phyloP scores from a whole-genome alignment of 2,113 vertebrate genomes.

The Nestor notabilis region DNA sequence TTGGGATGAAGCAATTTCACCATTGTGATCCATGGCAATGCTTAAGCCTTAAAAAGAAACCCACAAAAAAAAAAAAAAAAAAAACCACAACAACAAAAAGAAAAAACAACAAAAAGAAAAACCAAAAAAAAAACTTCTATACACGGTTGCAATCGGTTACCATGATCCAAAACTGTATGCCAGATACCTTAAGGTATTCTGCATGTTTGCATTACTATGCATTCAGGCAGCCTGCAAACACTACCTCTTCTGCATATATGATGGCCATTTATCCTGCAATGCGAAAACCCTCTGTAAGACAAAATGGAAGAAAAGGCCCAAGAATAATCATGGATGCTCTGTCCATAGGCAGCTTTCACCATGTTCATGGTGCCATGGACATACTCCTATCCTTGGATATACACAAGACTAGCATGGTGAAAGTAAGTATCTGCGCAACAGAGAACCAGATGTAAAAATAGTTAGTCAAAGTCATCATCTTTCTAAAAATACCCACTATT shows the following conservation, averaged over 20 bases:
- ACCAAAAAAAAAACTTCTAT: not conserved
- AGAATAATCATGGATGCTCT: not conserved
- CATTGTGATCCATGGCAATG: not conserved
- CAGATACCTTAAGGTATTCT: not conserved
- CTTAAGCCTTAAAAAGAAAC: not conserved
- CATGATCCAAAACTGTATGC: not conserved
- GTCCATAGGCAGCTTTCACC: not conserved
- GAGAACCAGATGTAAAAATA: slow-evolving; percentile 53
- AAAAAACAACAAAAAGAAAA: not conserved
- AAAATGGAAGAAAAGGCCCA: not conserved
- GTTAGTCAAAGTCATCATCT: not conserved
- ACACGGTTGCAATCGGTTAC: not conserved
- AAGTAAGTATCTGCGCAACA: not conserved
- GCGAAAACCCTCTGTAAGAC: not conserved
- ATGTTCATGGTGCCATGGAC: rapidly evolving
- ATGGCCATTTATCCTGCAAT: not conserved
- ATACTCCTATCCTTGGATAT: not conserved
- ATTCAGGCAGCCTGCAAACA: not conserved
- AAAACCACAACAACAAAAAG: rapidly evolving
- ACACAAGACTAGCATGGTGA: not conserved
- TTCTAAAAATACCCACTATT: slow-evolving; percentile 36
- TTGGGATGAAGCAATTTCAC: not conserved
- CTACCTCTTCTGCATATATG: not conserved
- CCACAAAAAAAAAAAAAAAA: not conserved
- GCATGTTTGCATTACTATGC: not conserved